A percentile compares a stretch with the other conserved stretches of the same genome.
These are phyloP conservation scores for Podilymbus podiceps DNA, from an alignment of 2,113 vertebrate species.

Conservation along the genomic window DNA sequence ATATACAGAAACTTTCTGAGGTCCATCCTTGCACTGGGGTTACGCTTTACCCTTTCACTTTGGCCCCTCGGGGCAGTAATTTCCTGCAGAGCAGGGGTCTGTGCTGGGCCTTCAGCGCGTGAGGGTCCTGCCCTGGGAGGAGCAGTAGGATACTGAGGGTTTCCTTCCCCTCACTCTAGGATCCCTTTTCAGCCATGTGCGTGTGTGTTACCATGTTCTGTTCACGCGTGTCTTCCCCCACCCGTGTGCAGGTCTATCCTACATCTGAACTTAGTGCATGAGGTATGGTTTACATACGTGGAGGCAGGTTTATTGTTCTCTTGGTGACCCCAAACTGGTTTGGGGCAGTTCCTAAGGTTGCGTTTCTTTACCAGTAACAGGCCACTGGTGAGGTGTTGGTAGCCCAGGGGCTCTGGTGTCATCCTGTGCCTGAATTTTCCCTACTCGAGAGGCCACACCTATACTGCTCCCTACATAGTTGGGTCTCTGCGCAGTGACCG, in stretches of 20 bases:
- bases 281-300: neutral
- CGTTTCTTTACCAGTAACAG: neutral
- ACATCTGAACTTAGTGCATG: neutral
- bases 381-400: neutral
- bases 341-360: neutral
- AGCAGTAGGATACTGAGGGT: neutral
- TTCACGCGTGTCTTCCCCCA: rapidly evolving
- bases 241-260: neutral
- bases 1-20: neutral
- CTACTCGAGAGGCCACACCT: neutral
- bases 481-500: neutral
- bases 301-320: neutral
- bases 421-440: too few relatives aligned
- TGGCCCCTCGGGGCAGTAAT: neutral
- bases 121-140: neutral
- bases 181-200: neutral
- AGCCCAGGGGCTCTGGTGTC: neutral
- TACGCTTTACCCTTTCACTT: neutral
- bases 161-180: neutral
- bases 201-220: neutral
- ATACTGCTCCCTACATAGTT: rapidly evolving
- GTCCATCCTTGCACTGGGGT: neutral
- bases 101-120: neutral
- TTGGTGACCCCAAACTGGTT: neutral
- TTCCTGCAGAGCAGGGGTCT: neutral